phyloP scores from a whole-genome alignment of 2,888 invertebrate genomes.

The Chironomus tentans region DNA sequence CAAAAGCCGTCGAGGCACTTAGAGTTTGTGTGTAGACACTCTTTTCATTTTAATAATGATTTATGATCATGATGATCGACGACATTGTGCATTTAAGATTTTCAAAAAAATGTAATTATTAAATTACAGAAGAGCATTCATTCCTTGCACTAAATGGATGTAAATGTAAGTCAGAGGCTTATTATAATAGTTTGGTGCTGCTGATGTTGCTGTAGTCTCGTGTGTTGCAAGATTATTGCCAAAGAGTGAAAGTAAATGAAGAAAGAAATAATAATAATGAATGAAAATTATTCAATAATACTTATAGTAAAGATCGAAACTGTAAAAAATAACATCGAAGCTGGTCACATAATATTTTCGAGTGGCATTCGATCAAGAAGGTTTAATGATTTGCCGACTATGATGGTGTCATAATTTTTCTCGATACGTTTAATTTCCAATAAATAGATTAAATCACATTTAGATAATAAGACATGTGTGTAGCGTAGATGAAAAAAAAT shows the following conservation, averaged over 20 bases:
- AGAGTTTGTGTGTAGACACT: too few species aligned
- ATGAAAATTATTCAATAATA: conserved; percentile 18
- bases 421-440: background rate
- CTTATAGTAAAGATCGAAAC: background rate
- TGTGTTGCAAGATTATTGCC: conserved; percentile 7
- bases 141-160: background rate
- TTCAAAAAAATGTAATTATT: too few species aligned
- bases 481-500: background rate
- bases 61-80: too few species aligned
- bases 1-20: too few species aligned
- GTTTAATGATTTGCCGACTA: background rate
- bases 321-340: background rate
- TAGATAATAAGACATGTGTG: background rate
- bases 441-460: conserved; percentile 2
- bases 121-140: too few species aligned
- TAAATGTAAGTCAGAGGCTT: background rate
- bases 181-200: background rate
- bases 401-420: background rate
- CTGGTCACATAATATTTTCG: background rate
- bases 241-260: conserved; percentile 12
- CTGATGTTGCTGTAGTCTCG: background rate
- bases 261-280: conserved; percentile 11
- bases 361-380: background rate
- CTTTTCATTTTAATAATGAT: too few species aligned
- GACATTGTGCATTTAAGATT: too few species aligned